Base-by-base conservation (phyloP, 2,113 vertebrate species). In the Gnathochromis pfefferi region DNA sequence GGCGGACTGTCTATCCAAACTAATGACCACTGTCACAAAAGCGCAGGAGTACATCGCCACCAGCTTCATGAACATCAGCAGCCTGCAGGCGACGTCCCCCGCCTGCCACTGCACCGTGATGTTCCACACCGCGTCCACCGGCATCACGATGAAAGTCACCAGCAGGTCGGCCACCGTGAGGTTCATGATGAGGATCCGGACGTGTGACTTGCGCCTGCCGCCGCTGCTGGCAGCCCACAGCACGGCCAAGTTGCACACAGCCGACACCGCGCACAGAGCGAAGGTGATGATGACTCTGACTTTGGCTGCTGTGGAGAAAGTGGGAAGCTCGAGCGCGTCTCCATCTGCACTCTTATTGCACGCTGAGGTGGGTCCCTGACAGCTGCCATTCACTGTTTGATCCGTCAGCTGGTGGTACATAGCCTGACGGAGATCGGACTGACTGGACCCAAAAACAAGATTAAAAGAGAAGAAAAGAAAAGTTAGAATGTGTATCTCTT, bases 41-140 rank as follows among this genome's bases (percentile, higher is more conserved):
- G 97, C 97, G 0, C 97, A 96, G 9, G 97, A 97, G 17, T 97
- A 97, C 97, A 98, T 98, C 14, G 97, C 97, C 92, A 97, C 94
- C 28, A 98, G 96, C 35, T 97, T 97, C 33, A 98, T 90, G 92
- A 97, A 98, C 97, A 98, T 98, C 31, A 98, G 95, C 45, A 97
- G 86, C 60, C 97, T 94, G 90, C 97, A 98, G 91, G 96, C 96
- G 80, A 93, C 73, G 70, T 97, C 97, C 0, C 97, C 97, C 0
- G 96, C 97, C 88, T 93, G 90, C 97, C 97, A 98, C 96, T 97
- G 97, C 88, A 98, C 96, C 1, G 97, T 98, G 91, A 98, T 96
- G 92, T 98, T 98, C 97, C 97, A 98, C 87, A 90, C 85, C 0
- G 97, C 97, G 2, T 98, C 97, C 90, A 98, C 94, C 0, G 97